Conservation (phyloP, 1,140 invertebrate species). For the Samia ricini region DNA sequence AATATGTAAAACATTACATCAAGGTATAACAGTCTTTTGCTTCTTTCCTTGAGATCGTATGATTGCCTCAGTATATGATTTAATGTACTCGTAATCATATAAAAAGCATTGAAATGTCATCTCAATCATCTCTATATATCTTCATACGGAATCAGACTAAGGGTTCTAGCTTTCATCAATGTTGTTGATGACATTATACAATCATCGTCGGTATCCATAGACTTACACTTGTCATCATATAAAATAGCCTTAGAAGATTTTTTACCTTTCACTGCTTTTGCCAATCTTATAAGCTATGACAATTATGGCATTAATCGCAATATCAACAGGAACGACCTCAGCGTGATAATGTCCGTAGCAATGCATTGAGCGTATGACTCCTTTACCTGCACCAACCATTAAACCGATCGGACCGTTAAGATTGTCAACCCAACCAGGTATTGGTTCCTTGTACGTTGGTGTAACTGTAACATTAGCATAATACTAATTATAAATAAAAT, state of each 20-base stretch:
- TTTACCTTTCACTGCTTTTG: slow-evolving; percentile 50
- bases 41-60: too few species aligned
- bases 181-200: too few species aligned
- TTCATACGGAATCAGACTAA: too few species aligned
- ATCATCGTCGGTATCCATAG: not conserved
- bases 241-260: not conserved
- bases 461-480: slow-evolving; percentile 66
- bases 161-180: too few species aligned
- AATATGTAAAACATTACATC: too few species aligned
- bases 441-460: slow-evolving; percentile 77
- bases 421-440: slow-evolving; percentile 91
- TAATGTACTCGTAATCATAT: too few species aligned
- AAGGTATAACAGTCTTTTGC: too few species aligned
- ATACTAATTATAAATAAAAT: not conserved
- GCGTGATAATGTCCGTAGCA: slow-evolving; percentile 84
- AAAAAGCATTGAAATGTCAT: too few species aligned
- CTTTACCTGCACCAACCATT: slow-evolving; percentile 86
- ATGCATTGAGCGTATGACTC: slow-evolving; percentile 88
- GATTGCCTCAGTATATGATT: too few species aligned
- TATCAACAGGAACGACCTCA: slow-evolving; percentile 90
- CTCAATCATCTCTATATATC: too few species aligned
- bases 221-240: not conserved
- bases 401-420: slow-evolving; percentile 91
- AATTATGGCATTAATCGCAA: slow-evolving; percentile 89
- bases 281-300: slow-evolving; percentile 81